Base-by-base conservation (phyloP, 2,888 invertebrate species). In the Cryptocephalus primarius region DNA sequence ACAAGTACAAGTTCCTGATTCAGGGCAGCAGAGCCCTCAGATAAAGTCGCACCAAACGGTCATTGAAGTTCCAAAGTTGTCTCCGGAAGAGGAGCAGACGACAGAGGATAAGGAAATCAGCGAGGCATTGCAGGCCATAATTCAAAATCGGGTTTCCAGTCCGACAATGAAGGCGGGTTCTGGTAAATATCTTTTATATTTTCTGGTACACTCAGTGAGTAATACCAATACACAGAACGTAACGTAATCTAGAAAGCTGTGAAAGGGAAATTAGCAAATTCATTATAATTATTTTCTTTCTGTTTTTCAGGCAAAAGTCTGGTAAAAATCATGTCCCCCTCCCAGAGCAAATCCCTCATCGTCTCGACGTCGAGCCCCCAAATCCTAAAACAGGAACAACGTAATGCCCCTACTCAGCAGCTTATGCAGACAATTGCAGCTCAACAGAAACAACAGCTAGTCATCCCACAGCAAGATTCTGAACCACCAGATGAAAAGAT, bases 331-430 rank as follows among this genome's bases (percentile, higher is more conserved):
- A 58, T 71, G 42, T 65, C 70, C 8, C 64, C 69, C 1, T 60
- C 61, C 32, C 67, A 67, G 50, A 6, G 68, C 44, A 67, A 73
- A 54, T 70, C 73, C 1, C 65, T 75, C 9, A 75, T 75, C 53
- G 70, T 74, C 46, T 71, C 74, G 1, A 68, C 70, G 2, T 60
- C 68, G 9, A 69, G 70, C 50, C 56, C 68, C n/a, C 60, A 65
- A 42, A 45, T 62, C 11, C 50, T 61, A 22, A 65, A 65, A 53
- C 62, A 63, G 41, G 59, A 61, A 33, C 56, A 55, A 33, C 46
- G 47, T 10, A 46, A 51, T 13, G 53, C 58, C 2, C 48, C 64
- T 10, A 60, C 64, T 0, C 70, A 70, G 45, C 68, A 69, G 46
- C 54, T 67, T 31, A 50, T 67, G 32, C 68, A 68, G 52, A 61